Percentiles rank a stretch among this genome's conserved stretches.
Evolutionary conservation across 2,113 vertebrate genomes (phyloP).

Genomic region (Synchiropus splendidus): DNA sequence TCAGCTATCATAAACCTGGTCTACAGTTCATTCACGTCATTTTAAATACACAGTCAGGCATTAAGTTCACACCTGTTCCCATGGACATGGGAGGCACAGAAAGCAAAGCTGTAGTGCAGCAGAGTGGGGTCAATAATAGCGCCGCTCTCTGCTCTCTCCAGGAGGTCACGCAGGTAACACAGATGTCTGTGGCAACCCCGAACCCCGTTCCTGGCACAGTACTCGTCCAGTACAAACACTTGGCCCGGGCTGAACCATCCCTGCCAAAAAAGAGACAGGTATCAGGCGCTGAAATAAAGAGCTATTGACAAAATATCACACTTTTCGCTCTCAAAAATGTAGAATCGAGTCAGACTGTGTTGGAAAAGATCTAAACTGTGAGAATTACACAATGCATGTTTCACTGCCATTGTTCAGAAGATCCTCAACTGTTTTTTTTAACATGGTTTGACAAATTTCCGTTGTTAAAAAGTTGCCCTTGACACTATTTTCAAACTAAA

Average conservation of each 20-base stretch:
- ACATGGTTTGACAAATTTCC: too few relatives aligned
- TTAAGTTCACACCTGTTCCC: constrained; percentile 93
- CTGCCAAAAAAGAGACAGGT: constrained; percentile 53
- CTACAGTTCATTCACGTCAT: too few relatives aligned
- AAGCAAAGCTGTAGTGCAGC: constrained; percentile 98
- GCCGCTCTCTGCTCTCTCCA: constrained; percentile 90
- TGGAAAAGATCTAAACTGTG: neutral
- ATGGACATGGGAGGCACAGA: constrained; percentile 97
- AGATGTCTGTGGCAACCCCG: constrained; percentile 97
- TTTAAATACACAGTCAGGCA: constrained; percentile 7
- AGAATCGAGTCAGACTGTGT: too few relatives aligned
- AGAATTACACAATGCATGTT: neutral
- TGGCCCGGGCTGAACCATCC: constrained; percentile 99
- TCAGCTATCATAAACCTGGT: too few relatives aligned
- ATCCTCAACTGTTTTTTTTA: too few relatives aligned
- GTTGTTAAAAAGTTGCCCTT: too few relatives aligned
- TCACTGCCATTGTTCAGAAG: too few relatives aligned
- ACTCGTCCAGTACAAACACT: constrained; percentile 98
- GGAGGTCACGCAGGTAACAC: constrained; percentile 93
- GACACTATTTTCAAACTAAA: too few relatives aligned
- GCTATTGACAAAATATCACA: too few relatives aligned
- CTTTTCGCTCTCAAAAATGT: too few relatives aligned
- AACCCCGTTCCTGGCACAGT: constrained; percentile 95
- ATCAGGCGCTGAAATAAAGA: neutral
- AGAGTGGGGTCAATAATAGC: constrained; percentile 98